Conservation (phyloP, 1,140 invertebrate genomes). For the Camponotus pennsylvanicus region DNA sequence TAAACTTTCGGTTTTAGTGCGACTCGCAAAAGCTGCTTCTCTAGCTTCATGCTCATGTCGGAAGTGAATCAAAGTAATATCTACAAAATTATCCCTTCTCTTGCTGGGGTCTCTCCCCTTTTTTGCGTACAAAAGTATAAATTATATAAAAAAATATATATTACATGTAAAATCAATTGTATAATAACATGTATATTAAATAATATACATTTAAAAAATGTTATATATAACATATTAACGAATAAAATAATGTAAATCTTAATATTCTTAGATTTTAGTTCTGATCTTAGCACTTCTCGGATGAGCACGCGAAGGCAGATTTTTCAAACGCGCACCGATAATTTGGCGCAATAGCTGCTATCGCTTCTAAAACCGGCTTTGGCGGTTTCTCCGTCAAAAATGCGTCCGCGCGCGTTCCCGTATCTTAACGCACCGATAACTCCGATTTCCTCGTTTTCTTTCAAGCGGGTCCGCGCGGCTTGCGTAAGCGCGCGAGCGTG, state of each 20-base stretch:
- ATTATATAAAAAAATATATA: not conserved
- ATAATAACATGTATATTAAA: too few species aligned
- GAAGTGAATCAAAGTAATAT: not conserved
- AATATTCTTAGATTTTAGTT: slow-evolving; percentile 13
- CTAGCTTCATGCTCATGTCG: not conserved
- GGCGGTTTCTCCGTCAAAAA: slow-evolving; percentile 42
- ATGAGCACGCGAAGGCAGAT: not conserved
- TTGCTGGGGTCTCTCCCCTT: too few species aligned
- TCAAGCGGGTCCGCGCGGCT: slow-evolving; percentile 5
- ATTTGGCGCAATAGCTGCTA: not conserved
- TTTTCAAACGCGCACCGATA: not conserved
- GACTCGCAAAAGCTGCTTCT: not conserved
- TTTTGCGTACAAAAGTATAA: not conserved
- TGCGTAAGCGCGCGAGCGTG: slow-evolving; percentile 54
- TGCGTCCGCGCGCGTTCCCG: slow-evolving; percentile 45
- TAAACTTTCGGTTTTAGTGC: slow-evolving; percentile 48
- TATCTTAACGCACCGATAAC: slow-evolving; percentile 59
- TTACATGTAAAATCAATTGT: too few species aligned
- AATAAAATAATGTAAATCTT: not conserved
- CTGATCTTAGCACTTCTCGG: not conserved
- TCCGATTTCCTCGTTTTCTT: slow-evolving; percentile 55
- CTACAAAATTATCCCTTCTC: not conserved
- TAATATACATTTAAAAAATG: too few species aligned
- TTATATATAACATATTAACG: not conserved
- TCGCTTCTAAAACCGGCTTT: not conserved